A percentile compares a stretch with the other conserved stretches of the same genome.
Conservation (phyloP, 2,797 vertebrate genomes). For the Crenuchus spilurus region DNA sequence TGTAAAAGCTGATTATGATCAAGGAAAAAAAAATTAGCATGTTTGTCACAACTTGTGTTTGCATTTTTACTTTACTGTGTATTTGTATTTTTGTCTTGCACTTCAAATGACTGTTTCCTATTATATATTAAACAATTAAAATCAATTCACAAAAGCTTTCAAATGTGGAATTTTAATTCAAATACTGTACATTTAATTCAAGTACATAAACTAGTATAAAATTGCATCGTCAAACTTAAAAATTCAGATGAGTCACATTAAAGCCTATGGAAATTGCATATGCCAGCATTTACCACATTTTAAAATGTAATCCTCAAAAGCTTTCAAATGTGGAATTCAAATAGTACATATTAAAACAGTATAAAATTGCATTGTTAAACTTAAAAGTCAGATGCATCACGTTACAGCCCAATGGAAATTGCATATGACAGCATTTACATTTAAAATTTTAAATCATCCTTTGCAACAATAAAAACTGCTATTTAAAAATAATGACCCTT, state of each 20-base stretch:
- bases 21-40: too few relatives aligned
- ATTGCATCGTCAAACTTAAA: background rate
- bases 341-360: background rate
- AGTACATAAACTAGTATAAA: background rate
- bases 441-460: too few relatives aligned
- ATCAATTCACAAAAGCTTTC: background rate
- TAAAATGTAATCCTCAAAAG: background rate
- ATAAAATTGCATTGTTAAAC: background rate
- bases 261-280: background rate
- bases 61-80: background rate
- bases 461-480: background rate
- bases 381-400: background rate
- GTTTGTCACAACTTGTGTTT: background rate
- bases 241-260: background rate
- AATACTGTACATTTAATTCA: background rate
- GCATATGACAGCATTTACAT: background rate
- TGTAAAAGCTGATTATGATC: too few relatives aligned
- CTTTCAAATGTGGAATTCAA: background rate
- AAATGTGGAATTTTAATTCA: background rate
- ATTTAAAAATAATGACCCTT: background rate
- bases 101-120: background rate
- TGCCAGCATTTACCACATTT: background rate
- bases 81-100: background rate
- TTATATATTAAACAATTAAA: slow-evolving; percentile 1
- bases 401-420: background rate